These are phyloP conservation scores for Cyanoramphus novaezelandiae DNA, from an alignment of 2,113 vertebrate species.

Conservation along the genomic window DNA sequence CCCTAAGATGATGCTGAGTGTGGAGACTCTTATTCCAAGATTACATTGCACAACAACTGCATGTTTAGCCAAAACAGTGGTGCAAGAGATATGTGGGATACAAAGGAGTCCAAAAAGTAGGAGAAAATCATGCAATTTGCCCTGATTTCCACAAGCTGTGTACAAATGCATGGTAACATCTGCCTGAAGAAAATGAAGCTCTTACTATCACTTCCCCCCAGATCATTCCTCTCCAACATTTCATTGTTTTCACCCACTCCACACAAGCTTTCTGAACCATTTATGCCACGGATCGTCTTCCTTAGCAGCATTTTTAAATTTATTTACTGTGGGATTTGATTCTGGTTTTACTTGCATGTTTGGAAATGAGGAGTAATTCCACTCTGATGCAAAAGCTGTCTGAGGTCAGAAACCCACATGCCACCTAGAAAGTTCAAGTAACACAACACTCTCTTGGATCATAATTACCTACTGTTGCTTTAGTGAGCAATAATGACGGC, in stretches of 20 bases:
- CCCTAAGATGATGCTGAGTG: not conserved
- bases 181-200: not conserved
- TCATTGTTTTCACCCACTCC: not conserved
- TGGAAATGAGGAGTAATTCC: conserved; percentile 27
- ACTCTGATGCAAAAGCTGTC: conserved; percentile 7
- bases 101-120: not conserved
- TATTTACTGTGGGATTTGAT: not conserved
- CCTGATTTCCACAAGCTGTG: not conserved
- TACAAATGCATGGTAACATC: not conserved
- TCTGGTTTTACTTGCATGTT: conserved; percentile 1
- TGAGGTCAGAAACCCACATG: conserved; percentile 44
- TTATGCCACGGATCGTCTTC: not conserved
- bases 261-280: not conserved
- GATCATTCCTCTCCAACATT: not conserved
- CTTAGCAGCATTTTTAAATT: not conserved
- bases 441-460: not conserved
- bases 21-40: not conserved
- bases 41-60: not conserved
- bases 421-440: conserved; percentile 11
- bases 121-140: not conserved
- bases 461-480: conserved; percentile 38
- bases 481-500: conserved; percentile 29
- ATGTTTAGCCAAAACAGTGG: not conserved
- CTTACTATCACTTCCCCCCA: not conserved
- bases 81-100: not conserved